phyloP scores from a whole-genome alignment of 1,140 invertebrate species.

The Calephelis nemesis region DNA sequence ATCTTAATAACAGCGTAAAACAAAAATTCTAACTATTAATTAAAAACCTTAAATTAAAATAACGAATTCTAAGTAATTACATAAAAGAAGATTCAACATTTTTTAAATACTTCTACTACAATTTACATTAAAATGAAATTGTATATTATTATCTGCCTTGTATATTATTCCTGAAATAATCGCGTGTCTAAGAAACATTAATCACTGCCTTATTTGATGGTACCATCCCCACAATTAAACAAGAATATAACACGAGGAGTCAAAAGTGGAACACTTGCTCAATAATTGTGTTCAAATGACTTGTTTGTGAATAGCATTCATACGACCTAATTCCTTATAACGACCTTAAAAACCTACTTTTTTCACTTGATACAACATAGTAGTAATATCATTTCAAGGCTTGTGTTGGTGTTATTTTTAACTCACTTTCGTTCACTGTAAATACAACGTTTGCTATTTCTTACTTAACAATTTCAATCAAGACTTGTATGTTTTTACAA shows the following conservation, averaged over 20 bases:
- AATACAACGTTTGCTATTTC: too few relatives aligned
- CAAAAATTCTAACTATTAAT: not conserved
- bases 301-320: not conserved
- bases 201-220: conserved; percentile 21
- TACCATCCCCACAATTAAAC: conserved; percentile 15
- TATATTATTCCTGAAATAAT: conserved; percentile 27
- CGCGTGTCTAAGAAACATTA: conserved; percentile 39
- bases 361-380: not conserved
- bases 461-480: too few relatives aligned
- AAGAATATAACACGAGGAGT: conserved; percentile 6
- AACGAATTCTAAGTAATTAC: not conserved
- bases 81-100: not conserved
- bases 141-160: not conserved
- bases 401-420: too few relatives aligned
- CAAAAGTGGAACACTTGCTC: conserved; percentile 1
- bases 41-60: not conserved
- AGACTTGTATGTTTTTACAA: too few relatives aligned
- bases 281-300: conserved; percentile 11
- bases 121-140: not conserved
- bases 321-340: conserved; percentile 2
- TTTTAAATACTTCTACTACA: not conserved
- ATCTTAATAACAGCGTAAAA: too few relatives aligned
- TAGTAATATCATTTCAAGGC: too few relatives aligned
- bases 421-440: too few relatives aligned
- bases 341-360: conserved; percentile 2